Evolutionary conservation across 1,140 invertebrate genomes (phyloP).

Genomic region (Meteorus sp.): DNA sequence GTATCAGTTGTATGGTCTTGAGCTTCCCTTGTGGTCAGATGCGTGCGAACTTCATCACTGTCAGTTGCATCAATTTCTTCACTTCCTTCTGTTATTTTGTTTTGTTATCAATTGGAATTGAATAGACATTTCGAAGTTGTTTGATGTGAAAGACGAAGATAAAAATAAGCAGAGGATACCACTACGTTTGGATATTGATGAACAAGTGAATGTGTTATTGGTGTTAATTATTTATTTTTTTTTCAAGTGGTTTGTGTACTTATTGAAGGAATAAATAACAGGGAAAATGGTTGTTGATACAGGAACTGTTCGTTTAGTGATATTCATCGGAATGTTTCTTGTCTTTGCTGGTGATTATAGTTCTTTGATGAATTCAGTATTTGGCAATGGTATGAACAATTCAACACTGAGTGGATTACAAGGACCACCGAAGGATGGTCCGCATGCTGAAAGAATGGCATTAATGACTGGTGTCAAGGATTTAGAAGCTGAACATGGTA

Average conservation of each 20-base stretch:
- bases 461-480: slow-evolving; percentile 26
- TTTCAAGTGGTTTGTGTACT: no score
- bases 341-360: slow-evolving; percentile 54
- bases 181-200: no score
- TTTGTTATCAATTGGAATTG: not conserved
- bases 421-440: slow-evolving; percentile 31
- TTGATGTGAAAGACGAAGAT: no score
- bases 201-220: not conserved
- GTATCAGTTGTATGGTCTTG: slow-evolving; percentile 29
- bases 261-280: slow-evolving; percentile 20
- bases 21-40: slow-evolving; percentile 6
- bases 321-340: slow-evolving; percentile 56
- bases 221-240: no score
- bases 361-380: slow-evolving; percentile 47
- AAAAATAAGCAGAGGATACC: no score
- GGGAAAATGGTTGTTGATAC: slow-evolving; percentile 48
- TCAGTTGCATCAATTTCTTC: not conserved
- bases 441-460: slow-evolving; percentile 25
- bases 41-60: slow-evolving; percentile 10
- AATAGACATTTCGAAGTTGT: not conserved
- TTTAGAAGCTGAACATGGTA: slow-evolving; percentile 33
- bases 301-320: slow-evolving; percentile 52
- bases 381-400: slow-evolving; percentile 41
- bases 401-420: slow-evolving; percentile 32
- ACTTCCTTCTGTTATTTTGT: not conserved